Base-by-base conservation (phyloP, 2,888 invertebrate genomes). In the Synergus umbraculus region DNA sequence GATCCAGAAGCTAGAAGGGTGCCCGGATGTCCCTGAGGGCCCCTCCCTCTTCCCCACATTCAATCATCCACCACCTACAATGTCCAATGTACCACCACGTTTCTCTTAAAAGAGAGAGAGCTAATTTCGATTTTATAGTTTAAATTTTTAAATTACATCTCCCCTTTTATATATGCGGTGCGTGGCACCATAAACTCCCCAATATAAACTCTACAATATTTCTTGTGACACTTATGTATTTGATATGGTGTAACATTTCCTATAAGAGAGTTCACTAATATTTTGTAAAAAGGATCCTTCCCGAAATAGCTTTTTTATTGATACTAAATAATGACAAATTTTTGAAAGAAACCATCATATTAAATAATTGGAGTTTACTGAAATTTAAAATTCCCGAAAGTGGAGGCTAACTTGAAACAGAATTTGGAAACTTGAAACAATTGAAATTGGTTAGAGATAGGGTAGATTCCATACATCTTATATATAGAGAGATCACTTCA, bases 21-120 rank as follows among this genome's bases (percentile, higher is more conserved):
- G 89, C 89, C 87, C 86, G 87, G 87, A 87, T 86, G 89, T 90
- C 90, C 89, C 89, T 83, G 86, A 87, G 89, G 88, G 87, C 86
- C 83, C 85, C 84, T 83, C 82, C 81, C 83, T 82, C 84, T 85
- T 77, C 83, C 80, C 81, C 82, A 82, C 83, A 80, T 85, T 85
- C 86, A 86, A 88, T 88, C 87, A 88, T 86, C 87, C 82, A 87
- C 84, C 84, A 81, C 84, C 80, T 78, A 81, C 79, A 77, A 60
- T 60, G 22, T 29, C 44, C 49, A 29, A 54, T 46, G 67, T 44
- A 69, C 46, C 67, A 69, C 22, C 46, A 49, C 29, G 29, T 69
- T 69, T 69, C 73, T 15, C 49, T 73, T 49, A n/a, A 4, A 54
- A 37, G n/a, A 49, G 49, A 15, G n/a, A n/a, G 15, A 54, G 54